These are phyloP conservation scores for Coccyzus lansbergi DNA, from an alignment of 2,797 vertebrate species.

Conservation along the genomic window DNA sequence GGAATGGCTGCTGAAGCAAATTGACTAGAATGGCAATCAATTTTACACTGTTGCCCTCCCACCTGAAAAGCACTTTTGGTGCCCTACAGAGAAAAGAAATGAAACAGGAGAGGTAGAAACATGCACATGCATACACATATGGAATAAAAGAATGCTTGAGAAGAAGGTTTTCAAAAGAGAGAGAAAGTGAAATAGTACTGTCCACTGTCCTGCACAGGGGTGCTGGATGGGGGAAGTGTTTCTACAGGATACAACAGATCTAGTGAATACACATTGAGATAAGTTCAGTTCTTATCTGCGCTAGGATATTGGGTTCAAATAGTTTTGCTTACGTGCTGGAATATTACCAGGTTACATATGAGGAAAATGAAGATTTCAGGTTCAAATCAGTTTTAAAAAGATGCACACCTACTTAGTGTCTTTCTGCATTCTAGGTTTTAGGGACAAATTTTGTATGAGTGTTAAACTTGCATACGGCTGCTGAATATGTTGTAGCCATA, in stretches of 20 bases:
- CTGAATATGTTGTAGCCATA: not conserved
- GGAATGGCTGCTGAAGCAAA: conserved; percentile 64
- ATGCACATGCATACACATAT: not conserved
- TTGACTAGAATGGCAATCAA: conserved; percentile 57
- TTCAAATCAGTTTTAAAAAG: conserved; percentile 3
- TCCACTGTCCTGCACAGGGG: not conserved
- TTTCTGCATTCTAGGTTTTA: not conserved
- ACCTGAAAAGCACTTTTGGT: conserved; percentile 49
- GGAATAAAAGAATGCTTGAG: not conserved
- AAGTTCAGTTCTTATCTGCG: conserved; percentile 26
- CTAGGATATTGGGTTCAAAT: conserved; percentile 23
- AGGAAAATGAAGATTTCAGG: not conserved
- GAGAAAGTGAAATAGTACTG: not conserved
- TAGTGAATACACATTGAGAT: not conserved
- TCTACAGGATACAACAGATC: not conserved
- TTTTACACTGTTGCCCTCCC: conserved; percentile 57
- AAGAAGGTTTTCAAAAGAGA: conserved; percentile 2
- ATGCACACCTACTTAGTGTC: not conserved
- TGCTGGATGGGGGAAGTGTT: not conserved
- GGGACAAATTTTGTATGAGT: not conserved
- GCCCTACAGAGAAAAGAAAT: conserved; percentile 61
- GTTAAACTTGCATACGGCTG: not conserved
- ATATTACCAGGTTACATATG: not conserved
- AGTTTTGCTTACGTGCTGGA: conserved; percentile 25
- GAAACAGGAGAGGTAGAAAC: conserved; percentile 17